These are phyloP conservation scores for Psittacula echo DNA, from an alignment of 2,797 vertebrate genomes.

Conservation along the genomic window DNA sequence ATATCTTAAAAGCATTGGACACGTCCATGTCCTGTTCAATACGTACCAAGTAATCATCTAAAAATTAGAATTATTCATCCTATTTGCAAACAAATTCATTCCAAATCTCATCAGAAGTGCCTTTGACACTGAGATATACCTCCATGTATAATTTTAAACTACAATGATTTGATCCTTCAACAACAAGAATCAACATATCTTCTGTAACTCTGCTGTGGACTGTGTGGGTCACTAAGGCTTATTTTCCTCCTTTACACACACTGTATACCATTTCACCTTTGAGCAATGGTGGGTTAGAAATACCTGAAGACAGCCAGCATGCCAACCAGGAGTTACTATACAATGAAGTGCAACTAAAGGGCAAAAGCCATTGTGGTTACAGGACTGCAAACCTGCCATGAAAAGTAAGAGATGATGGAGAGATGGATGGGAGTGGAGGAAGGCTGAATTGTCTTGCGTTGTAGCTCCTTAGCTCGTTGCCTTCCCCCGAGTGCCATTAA, in stretches of 20 bases:
- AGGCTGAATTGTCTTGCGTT: background rate
- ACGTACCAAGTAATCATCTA: background rate
- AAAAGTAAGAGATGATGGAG: background rate
- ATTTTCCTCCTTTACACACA: background rate
- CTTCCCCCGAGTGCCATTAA: background rate
- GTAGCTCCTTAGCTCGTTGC: background rate
- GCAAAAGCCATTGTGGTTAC: background rate
- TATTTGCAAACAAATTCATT: background rate
- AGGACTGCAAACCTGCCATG: background rate
- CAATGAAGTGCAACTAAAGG: background rate
- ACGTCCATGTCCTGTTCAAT: background rate
- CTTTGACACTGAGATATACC: background rate
- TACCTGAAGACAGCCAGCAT: background rate
- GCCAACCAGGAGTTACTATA: background rate
- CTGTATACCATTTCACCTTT: background rate
- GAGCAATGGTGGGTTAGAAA: background rate
- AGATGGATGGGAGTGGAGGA: background rate
- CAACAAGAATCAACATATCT: background rate
- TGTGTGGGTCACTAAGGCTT: too few relatives aligned
- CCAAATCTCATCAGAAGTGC: background rate
- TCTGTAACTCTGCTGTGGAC: background rate
- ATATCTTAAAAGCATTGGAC: background rate
- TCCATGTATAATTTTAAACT: background rate
- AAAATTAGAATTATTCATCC: background rate
- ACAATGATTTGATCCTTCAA: background rate